Evolutionary conservation across 2,113 vertebrate species (phyloP), one percentile per base, ranked within the genome.

Genomic region (Podarcis cretensis): DNA sequence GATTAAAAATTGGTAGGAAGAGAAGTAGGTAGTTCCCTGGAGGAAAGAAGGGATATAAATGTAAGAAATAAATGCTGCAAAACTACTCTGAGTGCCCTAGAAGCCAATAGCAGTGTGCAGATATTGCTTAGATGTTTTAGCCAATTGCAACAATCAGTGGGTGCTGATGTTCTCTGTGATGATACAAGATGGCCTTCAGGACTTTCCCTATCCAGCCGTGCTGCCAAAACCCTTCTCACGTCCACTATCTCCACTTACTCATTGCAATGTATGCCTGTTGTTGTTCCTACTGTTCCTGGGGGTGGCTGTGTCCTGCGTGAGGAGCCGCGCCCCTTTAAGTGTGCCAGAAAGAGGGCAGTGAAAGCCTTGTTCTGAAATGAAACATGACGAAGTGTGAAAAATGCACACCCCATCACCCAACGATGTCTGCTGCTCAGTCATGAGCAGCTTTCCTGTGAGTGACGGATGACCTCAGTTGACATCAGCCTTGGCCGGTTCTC

Each of bases 371-470:
- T 3, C 54, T 63, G 59, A 35, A 63, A 63, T 13, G 57, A 10
- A 20, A 32, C 13, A 21, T 21, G 6, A 30, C 14, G 1, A 4
- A 6, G 66, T n/a, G 66, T 48, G 66, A 71, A 30, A 21, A 63
- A 21, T 30, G 14, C 40, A 10, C 37, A 30, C 23, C 37, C 6
- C 10, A 54, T 54, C 48, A 63, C 32, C 77, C 66, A 10, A 12
- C 27, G 74, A 77, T 27, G 65, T 3, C 16, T 66, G 1, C 2
- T 73, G 63, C 87, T 2, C 48, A 0, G 0, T 12, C 0, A 2
- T 87, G 32, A 84, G 74, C 87, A 69, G 82, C n/a, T 74, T 86
- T 12, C 5, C 16, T 74, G 6, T 54, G 32, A 4, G 25, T 27
- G 20, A 35, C 1, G 78, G 18, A 32, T 87, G 91, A 85, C 89